Evolutionary conservation across 2,113 vertebrate species (phyloP).

Genomic region (Falco punctatus): DNA sequence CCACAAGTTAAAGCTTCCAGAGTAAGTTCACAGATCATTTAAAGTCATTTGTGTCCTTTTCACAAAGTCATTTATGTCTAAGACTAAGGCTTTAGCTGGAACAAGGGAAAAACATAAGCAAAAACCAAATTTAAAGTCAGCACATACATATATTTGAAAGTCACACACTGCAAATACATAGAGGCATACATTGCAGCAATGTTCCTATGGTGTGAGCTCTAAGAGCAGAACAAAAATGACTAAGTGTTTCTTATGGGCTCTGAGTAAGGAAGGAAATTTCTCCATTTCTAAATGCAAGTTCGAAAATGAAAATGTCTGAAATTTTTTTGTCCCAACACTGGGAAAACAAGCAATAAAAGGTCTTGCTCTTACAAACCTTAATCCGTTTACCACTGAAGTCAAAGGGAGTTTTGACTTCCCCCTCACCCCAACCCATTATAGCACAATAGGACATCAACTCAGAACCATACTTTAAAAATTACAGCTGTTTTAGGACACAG

Average conservation of each 20-base stretch:
- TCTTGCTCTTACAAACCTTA: not conserved
- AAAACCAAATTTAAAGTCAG: not conserved
- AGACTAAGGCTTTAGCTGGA: not conserved
- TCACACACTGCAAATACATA: not conserved
- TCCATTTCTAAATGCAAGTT: not conserved
- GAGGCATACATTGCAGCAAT: not conserved
- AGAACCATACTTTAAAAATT: not conserved
- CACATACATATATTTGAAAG: not conserved
- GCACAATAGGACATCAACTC: not conserved
- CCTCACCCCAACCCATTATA: not conserved
- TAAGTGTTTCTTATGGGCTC: not conserved
- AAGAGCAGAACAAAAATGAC: not conserved
- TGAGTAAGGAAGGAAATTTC: not conserved
- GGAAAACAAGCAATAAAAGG: not conserved
- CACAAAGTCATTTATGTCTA: not conserved
- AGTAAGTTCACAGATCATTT: not conserved
- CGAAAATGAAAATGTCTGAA: not conserved
- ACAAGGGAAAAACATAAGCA: not conserved
- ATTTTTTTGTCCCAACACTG: not conserved
- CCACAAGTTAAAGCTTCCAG: not conserved
- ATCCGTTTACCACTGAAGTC: not conserved
- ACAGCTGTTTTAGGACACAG: not conserved
- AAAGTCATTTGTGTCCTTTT: not conserved
- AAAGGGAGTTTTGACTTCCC: not conserved
- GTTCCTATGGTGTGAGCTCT: not conserved